Evolutionary conservation across 2,113 vertebrate genomes (phyloP), one percentile per base, ranked within the genome.

Genomic region (Apteryx mantelli): DNA sequence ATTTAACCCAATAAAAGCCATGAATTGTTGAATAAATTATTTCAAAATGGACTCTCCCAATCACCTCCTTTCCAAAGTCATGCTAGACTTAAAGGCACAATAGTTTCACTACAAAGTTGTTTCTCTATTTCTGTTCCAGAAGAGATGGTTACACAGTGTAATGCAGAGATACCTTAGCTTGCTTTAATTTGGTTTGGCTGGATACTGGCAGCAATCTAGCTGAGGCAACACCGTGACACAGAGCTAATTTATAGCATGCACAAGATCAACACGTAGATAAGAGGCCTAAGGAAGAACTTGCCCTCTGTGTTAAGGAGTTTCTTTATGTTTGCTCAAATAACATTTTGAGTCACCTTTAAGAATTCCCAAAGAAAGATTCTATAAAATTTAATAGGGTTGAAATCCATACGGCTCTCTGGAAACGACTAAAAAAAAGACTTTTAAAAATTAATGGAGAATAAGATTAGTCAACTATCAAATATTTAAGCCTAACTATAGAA

Each of bases 241-340:
- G 36, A 64, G 32, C 53, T 86, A 50, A 82, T 8, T 13, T 66
- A 85, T 4, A 82, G 61, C 50, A 22, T 7, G 36, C 65, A 40
- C 0, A 0, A n/a, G 25, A 42, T 69, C 42, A 46, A n/a, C 36
- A 82, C 53, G 82, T 1, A 40, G 36, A 69, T 70, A 79, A 91
- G 63, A 84, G 40, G 44, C 66, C 95, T 82, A 91, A 74, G n/a
- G 52, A 78, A 92, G 38, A 93, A 91, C 63, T 82, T 24, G 21
- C 42, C 24, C 50, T 89, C 38, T 69, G 15, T 1, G 4, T 32
- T 82, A 86, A 86, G 48, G 76, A 18, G 65, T 50, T 85, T 88
- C 82, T 77, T 75, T 77, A 18, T 76, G 91, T 87, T 88, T 96
- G 40, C 50, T 89, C 66, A 83, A 88, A 82, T 55, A 91, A 26